These are phyloP conservation scores for Urechis unicinctus DNA, from an alignment of 2,888 invertebrate species.

Conservation along the genomic window DNA sequence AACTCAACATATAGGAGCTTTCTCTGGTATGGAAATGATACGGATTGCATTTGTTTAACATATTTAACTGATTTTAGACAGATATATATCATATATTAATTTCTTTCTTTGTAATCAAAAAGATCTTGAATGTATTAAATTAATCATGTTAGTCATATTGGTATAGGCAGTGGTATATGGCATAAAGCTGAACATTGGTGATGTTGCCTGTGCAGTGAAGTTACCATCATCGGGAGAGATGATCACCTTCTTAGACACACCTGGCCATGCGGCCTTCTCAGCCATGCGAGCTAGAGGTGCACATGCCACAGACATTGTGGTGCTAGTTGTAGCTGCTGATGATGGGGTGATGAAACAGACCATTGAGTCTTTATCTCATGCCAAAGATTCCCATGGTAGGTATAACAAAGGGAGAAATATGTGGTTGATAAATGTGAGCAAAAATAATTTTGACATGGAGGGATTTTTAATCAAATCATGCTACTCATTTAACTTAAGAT, in stretches of 20 bases:
- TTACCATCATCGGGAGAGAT: slow-evolving; percentile 65
- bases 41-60: background rate
- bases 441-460: no score
- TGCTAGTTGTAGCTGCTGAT: slow-evolving; percentile 88
- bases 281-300: slow-evolving; percentile 95
- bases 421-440: background rate
- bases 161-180: no score
- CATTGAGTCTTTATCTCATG: slow-evolving; percentile 67
- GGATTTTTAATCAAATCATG: no score
- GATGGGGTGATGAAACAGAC: slow-evolving; percentile 99
- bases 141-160: no score
- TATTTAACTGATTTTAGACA: no score
- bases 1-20: slow-evolving; percentile 98
- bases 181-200: background rate
- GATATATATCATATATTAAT: no score
- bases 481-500: background rate
- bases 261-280: slow-evolving; percentile 95
- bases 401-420: background rate
- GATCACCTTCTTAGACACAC: slow-evolving; percentile 94
- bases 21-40: slow-evolving; percentile 57
- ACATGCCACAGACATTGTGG: slow-evolving; percentile 85
- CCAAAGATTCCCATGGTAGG: slow-evolving; percentile 32
- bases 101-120: no score
- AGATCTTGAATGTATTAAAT: no score
- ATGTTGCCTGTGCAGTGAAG: slow-evolving; percentile 54